These are phyloP conservation scores for Actinemys pallida DNA, from an alignment of 2,113 vertebrate genomes.

Conservation along the genomic window DNA sequence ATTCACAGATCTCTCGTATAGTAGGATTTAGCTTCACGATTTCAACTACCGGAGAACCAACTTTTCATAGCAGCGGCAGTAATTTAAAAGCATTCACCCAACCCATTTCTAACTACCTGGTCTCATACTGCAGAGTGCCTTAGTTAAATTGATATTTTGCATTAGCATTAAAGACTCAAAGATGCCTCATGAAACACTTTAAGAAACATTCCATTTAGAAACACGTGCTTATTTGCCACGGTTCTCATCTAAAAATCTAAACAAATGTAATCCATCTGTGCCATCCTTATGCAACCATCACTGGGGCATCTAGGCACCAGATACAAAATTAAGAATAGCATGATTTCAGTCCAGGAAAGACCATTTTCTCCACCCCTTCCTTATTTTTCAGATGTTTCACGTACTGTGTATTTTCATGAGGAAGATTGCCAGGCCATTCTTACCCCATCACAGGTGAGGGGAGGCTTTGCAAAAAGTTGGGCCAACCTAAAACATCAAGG, in stretches of 20 bases:
- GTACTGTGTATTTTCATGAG: background rate
- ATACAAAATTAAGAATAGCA: fast-evolving
- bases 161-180: background rate
- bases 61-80: background rate
- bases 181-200: background rate
- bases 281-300: fast-evolving
- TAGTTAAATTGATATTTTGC: background rate
- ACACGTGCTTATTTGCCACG: fast-evolving
- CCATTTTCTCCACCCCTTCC: background rate
- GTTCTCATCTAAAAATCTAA: background rate
- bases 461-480: no score
- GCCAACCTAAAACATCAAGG: background rate
- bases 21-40: fast-evolving
- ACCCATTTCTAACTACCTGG: fast-evolving
- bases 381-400: no score
- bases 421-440: background rate
- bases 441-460: no score
- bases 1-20: background rate
- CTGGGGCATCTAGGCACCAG: background rate
- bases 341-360: fast-evolving
- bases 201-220: background rate
- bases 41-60: background rate
- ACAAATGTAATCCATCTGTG: background rate
- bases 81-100: fast-evolving
- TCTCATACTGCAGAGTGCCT: fast-evolving